These are phyloP conservation scores for Hyposoter didymator DNA, from an alignment of 2,888 invertebrate species.

Conservation along the genomic window DNA sequence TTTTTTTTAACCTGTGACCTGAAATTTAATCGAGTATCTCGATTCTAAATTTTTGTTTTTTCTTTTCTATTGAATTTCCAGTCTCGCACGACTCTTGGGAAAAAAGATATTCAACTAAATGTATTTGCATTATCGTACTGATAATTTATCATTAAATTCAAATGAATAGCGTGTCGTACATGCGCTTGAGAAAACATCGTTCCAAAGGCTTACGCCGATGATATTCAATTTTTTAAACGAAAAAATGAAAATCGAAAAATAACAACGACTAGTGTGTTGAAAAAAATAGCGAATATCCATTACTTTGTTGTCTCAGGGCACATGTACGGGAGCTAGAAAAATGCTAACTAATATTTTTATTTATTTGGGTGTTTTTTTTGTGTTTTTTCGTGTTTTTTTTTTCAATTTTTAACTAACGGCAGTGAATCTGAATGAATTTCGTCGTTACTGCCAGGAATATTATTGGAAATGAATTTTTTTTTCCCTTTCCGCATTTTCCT, in stretches of 20 bases:
- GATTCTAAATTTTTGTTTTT: neutral
- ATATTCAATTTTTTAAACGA: slow-evolving; percentile 15
- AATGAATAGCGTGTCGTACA: slow-evolving; percentile 10
- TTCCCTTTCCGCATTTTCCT: neutral
- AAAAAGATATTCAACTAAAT: neutral
- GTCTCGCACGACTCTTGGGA: slow-evolving; percentile 4
- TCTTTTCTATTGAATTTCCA: slow-evolving; percentile 30
- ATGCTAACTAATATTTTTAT: slow-evolving; percentile 13
- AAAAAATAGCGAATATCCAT: slow-evolving; percentile 3
- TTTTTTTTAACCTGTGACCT: neutral
- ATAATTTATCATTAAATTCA: neutral
- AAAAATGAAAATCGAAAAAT: slow-evolving; percentile 1
- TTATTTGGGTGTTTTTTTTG: neutral
- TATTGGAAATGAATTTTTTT: neutral
- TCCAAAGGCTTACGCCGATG: slow-evolving; percentile 4
- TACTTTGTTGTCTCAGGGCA: slow-evolving; percentile 11
- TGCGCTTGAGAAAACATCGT: slow-evolving; percentile 37
- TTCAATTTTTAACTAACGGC: slow-evolving; percentile 11
- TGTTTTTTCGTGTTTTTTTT: too few species aligned
- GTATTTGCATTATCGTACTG: neutral
- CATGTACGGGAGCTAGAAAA: slow-evolving; percentile 16
- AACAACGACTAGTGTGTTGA: neutral
- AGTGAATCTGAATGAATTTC: slow-evolving; percentile 6
- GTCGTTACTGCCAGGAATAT: neutral
- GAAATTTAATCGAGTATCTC: neutral